A percentile compares a stretch with the other conserved stretches of the same genome.
These are phyloP conservation scores for Hirudinaria manillensis DNA, from an alignment of 2,888 invertebrate genomes.

Conservation along the genomic window DNA sequence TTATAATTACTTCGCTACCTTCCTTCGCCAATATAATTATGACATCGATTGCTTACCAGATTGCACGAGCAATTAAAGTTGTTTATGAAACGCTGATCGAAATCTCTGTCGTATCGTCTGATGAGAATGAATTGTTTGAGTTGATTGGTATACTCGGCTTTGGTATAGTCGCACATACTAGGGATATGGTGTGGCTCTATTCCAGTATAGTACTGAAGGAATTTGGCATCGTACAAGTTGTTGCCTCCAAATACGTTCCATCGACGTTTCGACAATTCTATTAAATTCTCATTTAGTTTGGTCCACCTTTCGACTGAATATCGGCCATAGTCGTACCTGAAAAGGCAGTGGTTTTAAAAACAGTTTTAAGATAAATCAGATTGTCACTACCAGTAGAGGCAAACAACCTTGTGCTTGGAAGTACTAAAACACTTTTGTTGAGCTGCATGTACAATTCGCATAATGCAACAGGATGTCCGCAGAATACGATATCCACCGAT, in stretches of 20 bases:
- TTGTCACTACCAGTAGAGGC: no score
- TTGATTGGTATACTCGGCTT: neutral
- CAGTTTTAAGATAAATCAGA: no score
- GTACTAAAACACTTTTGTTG: slow-evolving; percentile 33
- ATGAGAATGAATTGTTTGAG: neutral
- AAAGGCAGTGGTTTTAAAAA: no score
- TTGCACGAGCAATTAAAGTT: neutral
- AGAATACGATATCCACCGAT: slow-evolving; percentile 32
- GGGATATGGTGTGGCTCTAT: slow-evolving; percentile 14
- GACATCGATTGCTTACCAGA: neutral
- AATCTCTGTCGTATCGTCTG: slow-evolving; percentile 6
- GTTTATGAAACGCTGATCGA: neutral
- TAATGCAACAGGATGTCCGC: slow-evolving; percentile 29
- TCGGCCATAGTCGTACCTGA: slow-evolving; percentile 26
- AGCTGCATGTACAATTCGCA: slow-evolving; percentile 31
- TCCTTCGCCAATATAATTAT: no score
- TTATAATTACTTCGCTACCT: no score
- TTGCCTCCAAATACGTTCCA: slow-evolving; percentile 34
- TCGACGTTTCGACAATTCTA: slow-evolving; percentile 25
- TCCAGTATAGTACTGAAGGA: slow-evolving; percentile 12
- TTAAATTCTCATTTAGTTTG: slow-evolving; percentile 34
- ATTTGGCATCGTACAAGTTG: slow-evolving; percentile 33
- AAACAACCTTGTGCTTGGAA: slow-evolving; percentile 20
- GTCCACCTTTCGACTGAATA: slow-evolving; percentile 28
- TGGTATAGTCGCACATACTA: slow-evolving; percentile 18